Evolutionary conservation across 2,888 invertebrate species (phyloP).

Genomic region (Trissolcus japonicus): DNA sequence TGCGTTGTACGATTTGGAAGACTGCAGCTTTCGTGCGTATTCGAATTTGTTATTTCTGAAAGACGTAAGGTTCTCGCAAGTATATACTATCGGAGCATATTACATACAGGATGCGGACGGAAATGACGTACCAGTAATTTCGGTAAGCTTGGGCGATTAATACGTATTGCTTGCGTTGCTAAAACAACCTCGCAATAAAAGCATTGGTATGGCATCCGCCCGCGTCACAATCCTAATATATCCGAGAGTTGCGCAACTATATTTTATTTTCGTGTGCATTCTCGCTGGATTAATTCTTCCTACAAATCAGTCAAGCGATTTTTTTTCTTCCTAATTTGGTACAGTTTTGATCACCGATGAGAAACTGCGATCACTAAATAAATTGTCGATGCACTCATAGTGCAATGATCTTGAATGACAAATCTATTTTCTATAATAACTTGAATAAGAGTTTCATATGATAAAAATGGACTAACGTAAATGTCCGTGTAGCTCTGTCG

Average conservation of each 20-base stretch:
- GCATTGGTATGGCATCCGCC: conserved; percentile 68
- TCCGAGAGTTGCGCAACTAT: conserved; percentile 66
- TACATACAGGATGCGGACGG: conserved; percentile 7
- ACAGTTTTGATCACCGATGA: neutral
- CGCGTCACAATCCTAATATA: conserved; percentile 72
- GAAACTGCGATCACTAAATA: no score
- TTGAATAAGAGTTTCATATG: neutral
- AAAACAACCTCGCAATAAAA: conserved; percentile 62
- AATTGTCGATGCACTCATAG: neutral
- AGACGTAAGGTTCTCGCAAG: neutral
- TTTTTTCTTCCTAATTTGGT: conserved; percentile 15
- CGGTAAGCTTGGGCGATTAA: conserved; percentile 31
- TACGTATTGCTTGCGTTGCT: conserved; percentile 47
- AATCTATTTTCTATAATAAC: neutral
- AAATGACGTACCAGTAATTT: conserved; percentile 37
- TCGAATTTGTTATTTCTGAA: conserved; percentile 16
- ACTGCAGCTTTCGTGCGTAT: neutral
- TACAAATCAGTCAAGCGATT: conserved; percentile 37
- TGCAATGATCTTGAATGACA: conserved; percentile 1
- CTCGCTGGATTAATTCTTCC: conserved; percentile 48
- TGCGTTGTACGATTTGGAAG: conserved; percentile 18
- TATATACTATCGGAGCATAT: neutral
- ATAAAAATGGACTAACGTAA: no score
- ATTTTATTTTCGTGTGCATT: conserved; percentile 67
- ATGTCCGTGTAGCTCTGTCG: no score